Conservation (phyloP, 1,140 invertebrate genomes). For the Euwallacea fornicatus region DNA sequence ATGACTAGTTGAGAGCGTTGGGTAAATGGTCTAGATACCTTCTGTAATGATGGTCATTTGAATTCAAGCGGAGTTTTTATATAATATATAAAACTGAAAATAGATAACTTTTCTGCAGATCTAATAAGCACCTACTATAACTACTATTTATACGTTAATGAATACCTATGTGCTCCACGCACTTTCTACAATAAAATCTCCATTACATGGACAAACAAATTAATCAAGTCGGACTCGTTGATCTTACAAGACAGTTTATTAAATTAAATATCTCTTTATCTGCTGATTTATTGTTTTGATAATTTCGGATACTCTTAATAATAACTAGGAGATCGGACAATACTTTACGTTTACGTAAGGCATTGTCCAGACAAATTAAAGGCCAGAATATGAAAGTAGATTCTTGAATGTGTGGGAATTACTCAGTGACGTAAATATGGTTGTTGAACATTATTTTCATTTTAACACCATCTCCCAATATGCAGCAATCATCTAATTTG, state of each 20-base stretch:
- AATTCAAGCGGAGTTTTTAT: too few relatives aligned
- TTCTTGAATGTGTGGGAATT: conserved; percentile 1
- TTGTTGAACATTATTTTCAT: too few relatives aligned
- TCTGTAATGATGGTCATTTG: too few relatives aligned
- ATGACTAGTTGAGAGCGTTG: too few relatives aligned
- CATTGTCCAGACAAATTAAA: conserved; percentile 5
- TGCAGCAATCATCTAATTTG: too few relatives aligned
- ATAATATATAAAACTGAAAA: too few relatives aligned
- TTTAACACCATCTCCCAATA: too few relatives aligned
- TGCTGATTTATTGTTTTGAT: conserved; percentile 9
- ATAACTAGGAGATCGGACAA: conserved; percentile 10
- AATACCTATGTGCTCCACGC: too few relatives aligned
- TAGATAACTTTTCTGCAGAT: too few relatives aligned
- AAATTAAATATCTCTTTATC: conserved; percentile 1
- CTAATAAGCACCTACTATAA: too few relatives aligned
- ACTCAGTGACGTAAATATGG: background rate
- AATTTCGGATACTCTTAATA: background rate
- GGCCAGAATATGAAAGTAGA: conserved; percentile 8
- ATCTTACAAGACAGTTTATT: background rate
- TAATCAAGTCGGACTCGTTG: background rate
- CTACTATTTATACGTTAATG: too few relatives aligned
- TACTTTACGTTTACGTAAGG: background rate
- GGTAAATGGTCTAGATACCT: too few relatives aligned
- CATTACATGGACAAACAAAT: background rate
- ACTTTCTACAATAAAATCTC: conserved; percentile 9